A percentile compares a stretch with the other conserved stretches of the same genome.
Conservation (phyloP, 1,140 invertebrate genomes). For the Meloidogyne hapla region DNA sequence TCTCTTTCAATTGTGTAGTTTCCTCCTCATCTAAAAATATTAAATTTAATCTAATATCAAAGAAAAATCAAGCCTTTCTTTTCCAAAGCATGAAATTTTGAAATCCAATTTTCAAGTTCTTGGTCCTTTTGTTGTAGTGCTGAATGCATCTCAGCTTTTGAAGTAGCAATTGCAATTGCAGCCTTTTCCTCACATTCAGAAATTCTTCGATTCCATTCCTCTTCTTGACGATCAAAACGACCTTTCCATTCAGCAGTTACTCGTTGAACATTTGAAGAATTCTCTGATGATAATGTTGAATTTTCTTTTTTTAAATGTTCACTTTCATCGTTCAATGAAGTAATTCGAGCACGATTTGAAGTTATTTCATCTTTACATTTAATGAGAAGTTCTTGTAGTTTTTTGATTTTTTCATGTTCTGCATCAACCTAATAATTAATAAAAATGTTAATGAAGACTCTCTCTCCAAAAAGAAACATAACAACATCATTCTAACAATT, state of each 20-base stretch:
- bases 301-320: slow-evolving; percentile 17
- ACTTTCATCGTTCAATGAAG: slow-evolving; percentile 41
- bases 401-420: slow-evolving; percentile 28
- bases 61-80: slow-evolving; percentile 26
- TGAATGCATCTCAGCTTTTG: slow-evolving; percentile 52
- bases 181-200: slow-evolving; percentile 39
- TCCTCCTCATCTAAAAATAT: slow-evolving; percentile 47
- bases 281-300: neutral
- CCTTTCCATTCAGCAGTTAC: slow-evolving; percentile 55
- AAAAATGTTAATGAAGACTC: too few relatives aligned
- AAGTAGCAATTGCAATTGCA: slow-evolving; percentile 46
- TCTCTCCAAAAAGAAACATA: too few relatives aligned
- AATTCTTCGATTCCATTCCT: slow-evolving; percentile 36
- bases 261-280: slow-evolving; percentile 22
- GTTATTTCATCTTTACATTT: slow-evolving; percentile 52
- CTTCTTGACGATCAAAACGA: slow-evolving; percentile 47
- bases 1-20: slow-evolving; percentile 46
- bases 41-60: neutral
- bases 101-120: slow-evolving; percentile 53
- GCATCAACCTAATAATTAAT: neutral
- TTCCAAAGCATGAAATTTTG: slow-evolving; percentile 50
- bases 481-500: neutral
- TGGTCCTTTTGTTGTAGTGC: slow-evolving; percentile 51
- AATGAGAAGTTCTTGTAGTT: slow-evolving; percentile 45
- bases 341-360: slow-evolving; percentile 46